Percentiles rank a stretch among this genome's conserved stretches.
Conservation (phyloP, 2,797 vertebrate genomes). For the Siniperca undulata region DNA sequence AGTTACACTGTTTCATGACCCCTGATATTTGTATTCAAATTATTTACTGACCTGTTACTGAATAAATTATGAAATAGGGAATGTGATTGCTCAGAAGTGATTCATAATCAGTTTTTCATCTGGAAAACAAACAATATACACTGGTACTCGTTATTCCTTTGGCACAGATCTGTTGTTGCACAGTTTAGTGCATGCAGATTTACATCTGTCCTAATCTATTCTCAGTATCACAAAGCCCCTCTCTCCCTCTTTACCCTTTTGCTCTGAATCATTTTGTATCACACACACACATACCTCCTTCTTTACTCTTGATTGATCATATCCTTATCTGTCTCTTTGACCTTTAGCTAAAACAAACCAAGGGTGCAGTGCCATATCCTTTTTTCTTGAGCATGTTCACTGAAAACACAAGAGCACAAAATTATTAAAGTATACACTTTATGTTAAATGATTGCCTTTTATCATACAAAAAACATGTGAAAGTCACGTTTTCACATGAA, state of each 20-base stretch:
- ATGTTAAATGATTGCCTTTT: neutral
- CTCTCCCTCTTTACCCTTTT: neutral
- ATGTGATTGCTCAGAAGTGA: constrained; percentile 1
- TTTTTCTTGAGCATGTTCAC: neutral
- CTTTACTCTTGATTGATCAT: constrained; percentile 35
- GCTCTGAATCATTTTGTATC: neutral
- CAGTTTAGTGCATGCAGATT: neutral
- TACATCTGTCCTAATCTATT: constrained; percentile 24
- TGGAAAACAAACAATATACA: constrained; percentile 4
- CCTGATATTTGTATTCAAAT: neutral
- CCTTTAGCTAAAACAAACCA: constrained; percentile 15
- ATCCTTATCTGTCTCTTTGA: constrained; percentile 47
- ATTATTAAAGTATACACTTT: neutral
- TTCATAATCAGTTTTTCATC: neutral
- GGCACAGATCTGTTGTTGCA: neutral
- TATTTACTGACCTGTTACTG: neutral
- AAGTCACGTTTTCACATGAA: neutral
- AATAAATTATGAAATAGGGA: neutral
- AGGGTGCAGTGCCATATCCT: neutral
- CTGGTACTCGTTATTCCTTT: neutral
- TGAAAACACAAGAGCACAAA: neutral
- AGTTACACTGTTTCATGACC: neutral
- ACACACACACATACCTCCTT: neutral
- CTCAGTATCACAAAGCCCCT: neutral
- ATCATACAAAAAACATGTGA: neutral